phyloP scores from a whole-genome alignment of 2,113 vertebrate genomes.

The Rissa tridactyla region DNA sequence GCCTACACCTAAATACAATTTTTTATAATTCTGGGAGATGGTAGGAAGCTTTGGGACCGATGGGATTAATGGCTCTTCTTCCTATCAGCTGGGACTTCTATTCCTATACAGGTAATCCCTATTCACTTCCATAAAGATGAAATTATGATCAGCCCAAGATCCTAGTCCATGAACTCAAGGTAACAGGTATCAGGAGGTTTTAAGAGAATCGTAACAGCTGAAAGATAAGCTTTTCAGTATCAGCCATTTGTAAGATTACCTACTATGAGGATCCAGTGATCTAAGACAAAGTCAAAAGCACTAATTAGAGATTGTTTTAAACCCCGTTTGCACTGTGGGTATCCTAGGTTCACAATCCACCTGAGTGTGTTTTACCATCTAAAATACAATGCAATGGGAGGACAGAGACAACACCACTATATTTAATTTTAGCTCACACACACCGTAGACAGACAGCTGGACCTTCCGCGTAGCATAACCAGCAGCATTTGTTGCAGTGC shows the following conservation, averaged over 20 bases:
- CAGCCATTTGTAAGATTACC: neutral
- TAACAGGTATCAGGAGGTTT: neutral
- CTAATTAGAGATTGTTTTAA: neutral
- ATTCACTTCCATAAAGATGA: neutral
- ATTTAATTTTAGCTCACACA: neutral
- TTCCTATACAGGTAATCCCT: neutral
- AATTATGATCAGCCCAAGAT: neutral
- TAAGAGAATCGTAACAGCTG: neutral
- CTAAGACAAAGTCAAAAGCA: neutral
- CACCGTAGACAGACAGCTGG: slow-evolving; percentile 96
- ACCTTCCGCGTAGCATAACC: slow-evolving; percentile 89
- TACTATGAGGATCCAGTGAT: neutral
- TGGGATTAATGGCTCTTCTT: neutral
- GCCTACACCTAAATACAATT: neutral
- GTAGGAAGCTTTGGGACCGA: neutral
- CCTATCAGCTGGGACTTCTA: neutral
- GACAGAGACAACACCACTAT: neutral
- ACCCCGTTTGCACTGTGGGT: neutral
- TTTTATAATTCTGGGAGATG: neutral
- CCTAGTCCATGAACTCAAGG: neutral
- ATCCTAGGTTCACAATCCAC: neutral
- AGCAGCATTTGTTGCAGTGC: slow-evolving; percentile 89
- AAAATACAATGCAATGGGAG: neutral
- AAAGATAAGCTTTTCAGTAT: neutral
- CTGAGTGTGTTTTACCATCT: neutral